Conservation (phyloP, 2,113 vertebrate genomes). For the Leucoraja erinaceus region DNA sequence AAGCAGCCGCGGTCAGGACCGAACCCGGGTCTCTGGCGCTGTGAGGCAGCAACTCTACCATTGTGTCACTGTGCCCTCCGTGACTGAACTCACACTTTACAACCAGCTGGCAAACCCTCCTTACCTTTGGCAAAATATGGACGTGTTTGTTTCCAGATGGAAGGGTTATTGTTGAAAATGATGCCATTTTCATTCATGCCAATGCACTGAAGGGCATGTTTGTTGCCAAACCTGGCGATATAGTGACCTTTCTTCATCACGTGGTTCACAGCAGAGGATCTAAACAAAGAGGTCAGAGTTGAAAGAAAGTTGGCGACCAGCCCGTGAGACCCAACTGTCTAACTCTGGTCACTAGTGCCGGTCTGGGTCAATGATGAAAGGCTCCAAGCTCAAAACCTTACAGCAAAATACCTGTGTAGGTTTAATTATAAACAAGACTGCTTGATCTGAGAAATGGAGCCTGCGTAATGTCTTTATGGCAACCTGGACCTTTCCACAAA, state of each 20-base stretch:
- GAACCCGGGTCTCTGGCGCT: too few relatives aligned
- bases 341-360: neutral
- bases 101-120: neutral
- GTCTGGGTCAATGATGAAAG: neutral
- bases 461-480: neutral
- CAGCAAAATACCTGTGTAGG: neutral
- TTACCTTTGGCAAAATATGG: slow-evolving; percentile 84
- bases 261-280: slow-evolving; percentile 75
- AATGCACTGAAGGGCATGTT: slow-evolving; percentile 72
- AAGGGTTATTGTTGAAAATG: slow-evolving; percentile 83
- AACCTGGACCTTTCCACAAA: neutral
- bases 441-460: neutral
- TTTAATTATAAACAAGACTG: neutral
- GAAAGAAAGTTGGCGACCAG: neutral
- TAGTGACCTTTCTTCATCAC: slow-evolving; percentile 78
- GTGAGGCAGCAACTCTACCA: too few relatives aligned
- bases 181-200: slow-evolving; percentile 88
- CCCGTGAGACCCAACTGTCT: neutral
- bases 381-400: neutral
- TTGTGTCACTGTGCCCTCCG: too few relatives aligned
- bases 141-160: slow-evolving; percentile 73
- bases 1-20: too few relatives aligned
- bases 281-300: slow-evolving; percentile 45
- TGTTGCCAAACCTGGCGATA: slow-evolving; percentile 75
- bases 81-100: neutral